These are phyloP conservation scores for Melipona beecheii DNA, from an alignment of 2,888 invertebrate species.

Conservation along the genomic window DNA sequence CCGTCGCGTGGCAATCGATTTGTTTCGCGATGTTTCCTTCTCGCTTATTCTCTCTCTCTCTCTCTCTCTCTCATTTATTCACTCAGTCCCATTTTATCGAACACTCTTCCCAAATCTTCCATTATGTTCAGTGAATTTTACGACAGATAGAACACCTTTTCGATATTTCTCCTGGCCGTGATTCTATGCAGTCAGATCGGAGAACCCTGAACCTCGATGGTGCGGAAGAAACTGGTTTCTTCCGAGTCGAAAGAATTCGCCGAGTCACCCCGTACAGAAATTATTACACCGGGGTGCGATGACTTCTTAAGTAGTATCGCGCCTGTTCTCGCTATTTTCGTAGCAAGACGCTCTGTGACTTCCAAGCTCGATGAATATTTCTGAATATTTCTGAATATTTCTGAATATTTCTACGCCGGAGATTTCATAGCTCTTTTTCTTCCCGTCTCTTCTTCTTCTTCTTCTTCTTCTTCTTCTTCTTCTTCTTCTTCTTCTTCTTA, in stretches of 20 bases:
- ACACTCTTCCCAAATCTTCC: background rate
- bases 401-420: too few species aligned
- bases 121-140: constrained; percentile 25
- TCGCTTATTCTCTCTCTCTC: too few species aligned
- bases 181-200: background rate
- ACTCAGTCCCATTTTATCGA: background rate
- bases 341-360: constrained; percentile 1
- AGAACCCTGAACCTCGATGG: constrained; percentile 22
- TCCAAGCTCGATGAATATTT: background rate
- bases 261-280: constrained; percentile 62
- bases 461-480: too few species aligned
- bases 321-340: constrained; percentile 24
- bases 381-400: too few species aligned
- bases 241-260: constrained; percentile 65
- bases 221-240: constrained; percentile 66
- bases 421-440: background rate
- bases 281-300: constrained; percentile 57
- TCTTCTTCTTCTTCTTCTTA: too few species aligned
- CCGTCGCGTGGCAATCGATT: constrained; percentile 40
- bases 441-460: too few species aligned
- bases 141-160: constrained; percentile 37
- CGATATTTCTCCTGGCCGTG: constrained; percentile 31
- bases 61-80: too few species aligned
- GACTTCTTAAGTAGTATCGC: constrained; percentile 62
- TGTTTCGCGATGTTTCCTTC: background rate